Evolutionary conservation across 2,113 vertebrate genomes (phyloP).

Genomic region (Orthochromis malagaraziensis): DNA sequence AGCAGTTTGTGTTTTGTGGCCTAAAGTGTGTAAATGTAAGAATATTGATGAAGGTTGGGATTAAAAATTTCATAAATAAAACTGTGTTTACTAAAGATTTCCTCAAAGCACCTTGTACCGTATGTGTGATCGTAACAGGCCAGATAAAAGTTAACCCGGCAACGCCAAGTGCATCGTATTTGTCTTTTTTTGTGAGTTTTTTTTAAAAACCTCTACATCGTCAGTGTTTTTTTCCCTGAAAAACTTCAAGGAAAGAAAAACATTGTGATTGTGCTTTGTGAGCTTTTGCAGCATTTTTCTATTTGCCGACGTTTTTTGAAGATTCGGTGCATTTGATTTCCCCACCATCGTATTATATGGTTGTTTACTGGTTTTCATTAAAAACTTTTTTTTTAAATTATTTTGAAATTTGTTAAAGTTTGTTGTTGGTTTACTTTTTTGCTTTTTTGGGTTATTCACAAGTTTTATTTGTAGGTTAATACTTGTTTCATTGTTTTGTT

Average conservation of each 20-base stretch:
- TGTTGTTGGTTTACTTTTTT: not conserved
- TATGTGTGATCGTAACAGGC: fast-evolving
- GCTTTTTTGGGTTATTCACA: not conserved
- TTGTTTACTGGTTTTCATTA: not conserved
- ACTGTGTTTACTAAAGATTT: not conserved
- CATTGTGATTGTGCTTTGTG: not conserved
- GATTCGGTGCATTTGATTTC: not conserved
- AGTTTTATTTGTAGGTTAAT: not conserved
- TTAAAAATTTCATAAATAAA: not conserved
- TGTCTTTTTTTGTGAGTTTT: not conserved
- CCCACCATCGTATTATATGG: fast-evolving
- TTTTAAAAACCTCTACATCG: fast-evolving
- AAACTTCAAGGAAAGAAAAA: not conserved
- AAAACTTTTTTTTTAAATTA: fast-evolving
- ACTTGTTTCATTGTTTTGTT: not conserved
- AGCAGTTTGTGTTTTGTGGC: not conserved
- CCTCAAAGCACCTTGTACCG: not conserved
- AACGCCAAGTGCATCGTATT: not conserved
- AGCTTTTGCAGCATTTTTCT: not conserved
- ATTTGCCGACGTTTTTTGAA: not conserved
- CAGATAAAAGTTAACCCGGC: fast-evolving
- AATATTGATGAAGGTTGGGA: not conserved
- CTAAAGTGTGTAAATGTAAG: not conserved
- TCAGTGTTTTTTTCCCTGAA: fast-evolving
- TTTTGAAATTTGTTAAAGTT: not conserved